phyloP scores from a whole-genome alignment of 2,797 vertebrate species.

The Avahi laniger region DNA sequence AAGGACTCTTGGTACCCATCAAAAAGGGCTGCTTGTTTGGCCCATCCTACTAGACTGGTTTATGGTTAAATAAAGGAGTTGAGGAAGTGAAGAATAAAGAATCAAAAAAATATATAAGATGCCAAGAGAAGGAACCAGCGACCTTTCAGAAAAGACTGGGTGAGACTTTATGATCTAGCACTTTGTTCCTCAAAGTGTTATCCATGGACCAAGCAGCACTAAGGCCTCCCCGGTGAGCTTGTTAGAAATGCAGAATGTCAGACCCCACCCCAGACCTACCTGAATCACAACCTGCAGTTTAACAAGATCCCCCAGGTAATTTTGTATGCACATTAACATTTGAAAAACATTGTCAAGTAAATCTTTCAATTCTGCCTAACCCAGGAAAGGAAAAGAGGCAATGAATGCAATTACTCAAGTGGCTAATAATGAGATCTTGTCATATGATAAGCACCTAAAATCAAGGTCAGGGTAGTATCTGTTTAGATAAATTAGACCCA shows the following conservation, averaged over 20 bases:
- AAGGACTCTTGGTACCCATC: background rate
- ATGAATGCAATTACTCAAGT: constrained; percentile 21
- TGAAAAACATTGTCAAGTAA: constrained; percentile 32
- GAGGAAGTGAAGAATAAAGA: background rate
- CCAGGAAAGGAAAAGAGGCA: background rate
- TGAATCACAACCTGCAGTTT: background rate
- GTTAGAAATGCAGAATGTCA: constrained; percentile 27
- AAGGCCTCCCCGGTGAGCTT: background rate
- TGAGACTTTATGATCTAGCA: background rate
- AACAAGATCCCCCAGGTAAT: background rate
- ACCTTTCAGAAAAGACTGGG: constrained; percentile 21
- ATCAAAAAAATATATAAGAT: background rate
- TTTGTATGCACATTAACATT: constrained; percentile 15
- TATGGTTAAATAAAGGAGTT: background rate
- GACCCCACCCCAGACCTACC: background rate
- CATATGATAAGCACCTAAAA: constrained; percentile 19
- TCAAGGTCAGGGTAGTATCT: background rate
- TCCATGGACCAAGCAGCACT: background rate
- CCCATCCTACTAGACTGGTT: background rate
- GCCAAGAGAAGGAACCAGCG: background rate
- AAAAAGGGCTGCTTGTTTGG: background rate
- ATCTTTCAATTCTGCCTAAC: background rate
- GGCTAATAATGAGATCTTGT: constrained; percentile 15
- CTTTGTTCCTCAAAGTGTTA: background rate
- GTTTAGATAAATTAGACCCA: background rate